These are phyloP conservation scores for Falco naumanni DNA, from an alignment of 2,797 vertebrate genomes.

Conservation along the genomic window DNA sequence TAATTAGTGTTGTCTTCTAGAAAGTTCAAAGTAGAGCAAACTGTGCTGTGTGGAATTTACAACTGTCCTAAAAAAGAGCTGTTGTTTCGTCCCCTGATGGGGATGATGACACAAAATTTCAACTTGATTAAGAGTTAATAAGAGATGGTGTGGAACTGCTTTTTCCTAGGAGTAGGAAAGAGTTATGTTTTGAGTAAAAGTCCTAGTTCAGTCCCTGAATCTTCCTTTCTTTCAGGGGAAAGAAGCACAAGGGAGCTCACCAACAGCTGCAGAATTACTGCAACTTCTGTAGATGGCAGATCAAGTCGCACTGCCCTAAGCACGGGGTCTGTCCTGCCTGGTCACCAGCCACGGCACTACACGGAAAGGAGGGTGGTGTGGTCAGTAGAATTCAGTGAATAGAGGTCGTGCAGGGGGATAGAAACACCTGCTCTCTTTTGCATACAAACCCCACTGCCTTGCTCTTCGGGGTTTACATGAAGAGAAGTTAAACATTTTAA, in stretches of 20 bases:
- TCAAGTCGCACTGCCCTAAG: too few relatives aligned
- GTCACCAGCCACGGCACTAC: neutral
- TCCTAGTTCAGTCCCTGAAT: neutral
- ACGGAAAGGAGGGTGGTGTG: neutral
- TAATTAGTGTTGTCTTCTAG: neutral
- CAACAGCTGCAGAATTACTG: neutral
- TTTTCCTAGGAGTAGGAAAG: neutral
- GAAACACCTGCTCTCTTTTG: neutral
- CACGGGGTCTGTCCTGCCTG: neutral
- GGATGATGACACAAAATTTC: neutral
- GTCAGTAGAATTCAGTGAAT: neutral
- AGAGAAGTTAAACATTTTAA: neutral
- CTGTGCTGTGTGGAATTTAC: neutral
- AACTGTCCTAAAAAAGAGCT: neutral
- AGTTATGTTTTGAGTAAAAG: neutral
- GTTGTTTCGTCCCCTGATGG: neutral
- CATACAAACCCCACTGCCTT: neutral
- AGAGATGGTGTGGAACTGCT: neutral
- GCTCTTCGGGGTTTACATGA: neutral
- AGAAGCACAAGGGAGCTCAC: neutral
- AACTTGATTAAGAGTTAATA: neutral
- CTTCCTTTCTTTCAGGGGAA: neutral
- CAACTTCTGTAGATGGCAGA: neutral
- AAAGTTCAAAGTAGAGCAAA: neutral
- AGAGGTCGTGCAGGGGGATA: neutral